Conservation (phyloP, 2,113 vertebrate genomes). For the Periophthalmus modestus region DNA sequence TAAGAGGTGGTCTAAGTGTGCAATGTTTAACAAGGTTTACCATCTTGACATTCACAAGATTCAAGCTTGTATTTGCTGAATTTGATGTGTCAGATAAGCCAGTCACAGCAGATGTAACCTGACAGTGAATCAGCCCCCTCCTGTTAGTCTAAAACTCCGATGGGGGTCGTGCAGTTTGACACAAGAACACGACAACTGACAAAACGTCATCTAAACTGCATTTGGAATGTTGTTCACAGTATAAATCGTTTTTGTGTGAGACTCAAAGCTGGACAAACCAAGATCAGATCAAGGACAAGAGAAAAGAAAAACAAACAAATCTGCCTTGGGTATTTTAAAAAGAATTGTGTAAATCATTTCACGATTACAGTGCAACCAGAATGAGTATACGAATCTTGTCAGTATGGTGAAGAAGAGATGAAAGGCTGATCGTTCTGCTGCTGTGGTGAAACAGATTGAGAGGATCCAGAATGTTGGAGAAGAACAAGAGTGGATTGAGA, state of each 20-base stretch:
- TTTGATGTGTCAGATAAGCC: constrained; percentile 30
- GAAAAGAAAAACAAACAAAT: neutral
- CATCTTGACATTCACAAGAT: neutral
- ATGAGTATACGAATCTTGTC: neutral
- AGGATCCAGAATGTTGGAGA: too few species aligned
- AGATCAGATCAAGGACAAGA: neutral
- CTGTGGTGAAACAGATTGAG: neutral
- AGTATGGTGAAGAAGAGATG: neutral
- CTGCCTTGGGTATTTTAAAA: neutral
- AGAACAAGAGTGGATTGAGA: neutral
- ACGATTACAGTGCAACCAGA: neutral
- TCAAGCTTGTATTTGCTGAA: constrained; percentile 14
- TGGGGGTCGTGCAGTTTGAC: constrained; percentile 18
- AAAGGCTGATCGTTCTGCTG: neutral
- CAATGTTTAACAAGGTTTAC: neutral
- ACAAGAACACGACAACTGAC: neutral
- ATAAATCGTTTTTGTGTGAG: neutral
- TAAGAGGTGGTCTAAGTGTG: too few species aligned
- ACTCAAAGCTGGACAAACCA: neutral
- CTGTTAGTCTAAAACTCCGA: constrained; percentile 14
- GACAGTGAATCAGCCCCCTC: constrained; percentile 24
- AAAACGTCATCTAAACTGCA: neutral
- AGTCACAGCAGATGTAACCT: constrained; percentile 6
- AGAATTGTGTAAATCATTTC: neutral
- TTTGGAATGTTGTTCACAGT: neutral